Evolutionary conservation across 2,888 invertebrate species (phyloP).

Genomic region (Eledone cirrhosa): DNA sequence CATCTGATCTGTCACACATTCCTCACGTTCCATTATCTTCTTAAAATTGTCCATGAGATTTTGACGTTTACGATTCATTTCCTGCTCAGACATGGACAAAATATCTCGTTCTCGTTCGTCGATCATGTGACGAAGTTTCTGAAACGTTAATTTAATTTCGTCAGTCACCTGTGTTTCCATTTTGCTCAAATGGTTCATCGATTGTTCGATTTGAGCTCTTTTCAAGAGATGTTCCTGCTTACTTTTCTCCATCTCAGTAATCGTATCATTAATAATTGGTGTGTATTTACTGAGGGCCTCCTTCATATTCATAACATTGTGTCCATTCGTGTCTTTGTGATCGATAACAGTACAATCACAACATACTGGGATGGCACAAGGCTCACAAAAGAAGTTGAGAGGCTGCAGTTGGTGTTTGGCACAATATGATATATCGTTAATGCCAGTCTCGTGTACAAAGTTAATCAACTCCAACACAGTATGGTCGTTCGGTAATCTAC

Average conservation of each 20-base stretch:
- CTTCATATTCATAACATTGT: slow-evolving; percentile 57
- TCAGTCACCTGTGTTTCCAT: slow-evolving; percentile 55
- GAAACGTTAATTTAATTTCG: slow-evolving; percentile 54
- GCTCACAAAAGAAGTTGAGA: slow-evolving; percentile 62
- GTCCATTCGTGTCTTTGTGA: slow-evolving; percentile 56
- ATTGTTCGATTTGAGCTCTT: slow-evolving; percentile 47
- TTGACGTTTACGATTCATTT: slow-evolving; percentile 53
- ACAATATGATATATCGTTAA: slow-evolving; percentile 55
- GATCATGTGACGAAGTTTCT: slow-evolving; percentile 51
- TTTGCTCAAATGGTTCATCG: slow-evolving; percentile 52
- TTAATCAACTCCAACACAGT: slow-evolving; percentile 56
- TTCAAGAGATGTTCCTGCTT: slow-evolving; percentile 48
- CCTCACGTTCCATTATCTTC: slow-evolving; percentile 45
- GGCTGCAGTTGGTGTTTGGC: slow-evolving; percentile 59
- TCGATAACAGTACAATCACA: slow-evolving; percentile 61
- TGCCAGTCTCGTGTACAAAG: slow-evolving; percentile 53
- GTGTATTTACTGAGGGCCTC: slow-evolving; percentile 60
- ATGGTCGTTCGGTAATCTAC: slow-evolving; percentile 58
- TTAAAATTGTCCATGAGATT: slow-evolving; percentile 52
- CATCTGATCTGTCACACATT: slow-evolving; percentile 44
- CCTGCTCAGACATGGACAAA: slow-evolving; percentile 51
- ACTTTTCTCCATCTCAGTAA: slow-evolving; percentile 47
- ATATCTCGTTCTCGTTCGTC: slow-evolving; percentile 56
- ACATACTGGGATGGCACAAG: slow-evolving; percentile 58
- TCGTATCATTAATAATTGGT: slow-evolving; percentile 54